Base-by-base conservation (phyloP, 2,888 invertebrate species). In the Sinodicranocentrus sp. region DNA sequence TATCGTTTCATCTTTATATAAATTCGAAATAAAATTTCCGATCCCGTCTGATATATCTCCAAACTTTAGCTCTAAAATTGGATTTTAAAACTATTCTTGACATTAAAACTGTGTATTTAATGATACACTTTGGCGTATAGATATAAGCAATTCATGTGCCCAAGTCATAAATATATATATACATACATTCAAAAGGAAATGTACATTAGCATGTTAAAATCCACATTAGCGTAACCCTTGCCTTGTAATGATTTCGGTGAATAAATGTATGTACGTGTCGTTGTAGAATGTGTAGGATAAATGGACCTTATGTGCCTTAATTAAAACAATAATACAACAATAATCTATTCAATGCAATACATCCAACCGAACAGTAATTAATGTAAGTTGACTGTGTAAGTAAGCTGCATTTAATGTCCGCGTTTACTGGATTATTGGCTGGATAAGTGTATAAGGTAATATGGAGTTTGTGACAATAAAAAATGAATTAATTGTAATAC, bases 121-220 rank as follows among this genome's bases (percentile, higher is more conserved):
- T n/a, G n/a, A n/a, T n/a, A n/a, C n/a, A n/a, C n/a, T n/a, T n/a
- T n/a, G n/a, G n/a, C n/a, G n/a, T n/a, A n/a, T n/a, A n/a, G n/a
- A n/a, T n/a, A n/a, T n/a, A n/a, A n/a, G n/a, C n/a, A n/a, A n/a
- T n/a, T n/a, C n/a, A n/a, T n/a, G n/a, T n/a, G n/a, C n/a, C n/a
- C n/a, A n/a, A n/a, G 13, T 39, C 39, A 39, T 39, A 39, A 39
- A 39, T 8, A 39, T 8, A 8, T 39, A 39, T 39, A 52, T 52
- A 19, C n/a, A 52, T 52, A 52, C 52, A 19, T 52, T 19, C 19
- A 44, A 44, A 19, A 2, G 19, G 3, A 19, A 25, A 59, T 72
- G 72, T 72, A 72, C 72, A 72, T 72, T 72, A 72, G 72, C 72
- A 72, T 72, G 72, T 72, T 72, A 57, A 71, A 72, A 72, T 72